Evolutionary conservation across 2,888 invertebrate species (phyloP), one percentile per base, ranked within the genome.

Genomic region (Parascotia fuliginaria): DNA sequence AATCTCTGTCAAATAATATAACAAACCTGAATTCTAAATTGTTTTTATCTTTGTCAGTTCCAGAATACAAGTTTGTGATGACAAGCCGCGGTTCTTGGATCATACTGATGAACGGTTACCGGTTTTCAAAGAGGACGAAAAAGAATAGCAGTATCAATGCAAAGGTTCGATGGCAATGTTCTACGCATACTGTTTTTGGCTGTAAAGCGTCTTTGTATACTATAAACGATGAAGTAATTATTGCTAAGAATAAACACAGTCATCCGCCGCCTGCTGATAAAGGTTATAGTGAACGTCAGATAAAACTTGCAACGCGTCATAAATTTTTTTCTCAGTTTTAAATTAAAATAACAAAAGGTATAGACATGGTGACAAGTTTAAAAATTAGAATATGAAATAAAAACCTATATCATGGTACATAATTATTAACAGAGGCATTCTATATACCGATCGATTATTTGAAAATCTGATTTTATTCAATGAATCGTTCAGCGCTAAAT

Each of bases 61-160:
- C 19, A 5, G n/a, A 9, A n/a, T 22, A 19, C 14, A 19, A 48
- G 14, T 50, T 55, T 9, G 58, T 56, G 5, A 52, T 33, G n/a
- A 77, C 78, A 0, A 52, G 47, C 11, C 64, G 61, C 24, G 80
- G 80, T 0, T 75, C 73, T 14, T 61, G 65, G 4, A 46, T 78
- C 4, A 53, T 80, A 14, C 56, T 67, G n/a, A 42, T 74, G 2
- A 51, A 61, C 0, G 77, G 71, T 0, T 78, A 73, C 49, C 73
- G 68, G 0, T 80, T 73, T 53, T 73, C 68, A 9, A 32, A 64
- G 15, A 72, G 70, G 42, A 64, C 42, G 4, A 47, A 45, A 3
- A 61, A 45, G 2, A 54, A 47, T 7, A 19, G 41, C 0, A 47
- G 52, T 9, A 36, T 47, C 0, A 39, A 31, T 13, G 19, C 19